Percentiles rank a stretch among this genome's conserved stretches.
Evolutionary conservation across 35 echinoderm and acorn worm species (phyloP).

Genomic region (Hemicentrotus pulcherrimus): DNA sequence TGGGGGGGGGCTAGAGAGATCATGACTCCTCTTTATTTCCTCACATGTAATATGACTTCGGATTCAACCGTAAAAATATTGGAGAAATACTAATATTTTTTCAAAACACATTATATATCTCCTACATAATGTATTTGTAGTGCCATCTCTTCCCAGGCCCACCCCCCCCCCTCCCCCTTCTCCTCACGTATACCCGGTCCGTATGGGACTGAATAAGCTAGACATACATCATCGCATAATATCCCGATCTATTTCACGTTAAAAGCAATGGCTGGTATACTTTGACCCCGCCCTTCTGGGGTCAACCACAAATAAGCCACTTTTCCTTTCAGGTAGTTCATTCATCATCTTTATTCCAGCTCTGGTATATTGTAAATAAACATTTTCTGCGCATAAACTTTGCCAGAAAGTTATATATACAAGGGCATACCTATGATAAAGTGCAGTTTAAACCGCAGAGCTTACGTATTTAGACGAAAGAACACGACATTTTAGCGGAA

Average conservation of each 20-base stretch:
- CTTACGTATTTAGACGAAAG: not conserved
- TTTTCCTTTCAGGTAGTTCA: constrained; percentile 8
- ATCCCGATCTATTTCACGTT: constrained; percentile 28
- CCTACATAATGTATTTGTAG: too few species aligned
- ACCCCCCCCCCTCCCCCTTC: too few species aligned
- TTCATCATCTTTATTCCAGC: constrained; percentile 11
- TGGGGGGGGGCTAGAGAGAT: too few species aligned
- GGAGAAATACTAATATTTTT: too few species aligned
- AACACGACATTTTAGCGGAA: not conserved
- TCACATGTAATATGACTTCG: too few species aligned
- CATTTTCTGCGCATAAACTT: constrained; percentile 11
- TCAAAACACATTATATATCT: too few species aligned
- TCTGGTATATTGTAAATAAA: constrained; percentile 24
- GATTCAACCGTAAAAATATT: too few species aligned
- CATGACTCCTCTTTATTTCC: too few species aligned
- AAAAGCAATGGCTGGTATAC: not conserved
- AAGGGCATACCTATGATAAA: not conserved
- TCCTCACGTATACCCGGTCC: too few species aligned
- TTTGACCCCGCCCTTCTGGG: not conserved
- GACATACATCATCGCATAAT: not conserved
- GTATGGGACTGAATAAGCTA: too few species aligned
- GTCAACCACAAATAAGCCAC: constrained; percentile 1
- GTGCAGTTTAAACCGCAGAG: not conserved
- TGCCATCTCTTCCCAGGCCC: too few species aligned
- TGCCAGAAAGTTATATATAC: constrained; percentile 11